A percentile compares a stretch with the other conserved stretches of the same genome.
Conservation (phyloP, 1,140 invertebrate species). For the Leucophenga varia region DNA sequence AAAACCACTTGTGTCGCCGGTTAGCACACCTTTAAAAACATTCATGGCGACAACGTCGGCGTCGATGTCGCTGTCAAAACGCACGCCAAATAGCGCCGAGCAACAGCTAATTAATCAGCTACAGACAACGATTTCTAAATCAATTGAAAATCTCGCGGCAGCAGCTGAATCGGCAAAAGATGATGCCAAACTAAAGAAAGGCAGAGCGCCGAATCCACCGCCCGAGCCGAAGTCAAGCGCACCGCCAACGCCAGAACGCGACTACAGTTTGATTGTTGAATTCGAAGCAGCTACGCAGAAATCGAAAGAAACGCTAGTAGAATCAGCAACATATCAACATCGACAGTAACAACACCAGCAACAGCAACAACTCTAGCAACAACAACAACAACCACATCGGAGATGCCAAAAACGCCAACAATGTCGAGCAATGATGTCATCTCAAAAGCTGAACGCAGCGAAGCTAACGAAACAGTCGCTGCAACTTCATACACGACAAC, state of each 20-base stretch:
- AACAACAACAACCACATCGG: no score
- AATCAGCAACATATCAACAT: no score
- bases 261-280: constrained; percentile 47
- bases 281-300: constrained; percentile 35
- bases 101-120: constrained; percentile 60
- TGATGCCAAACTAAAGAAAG: constrained; percentile 56
- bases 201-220: constrained; percentile 62
- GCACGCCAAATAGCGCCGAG: constrained; percentile 40
- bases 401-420: constrained; percentile 4
- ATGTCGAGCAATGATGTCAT: no score
- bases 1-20: constrained; percentile 60
- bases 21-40: constrained; percentile 8
- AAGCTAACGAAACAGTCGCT: constrained; percentile 1
- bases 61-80: constrained; percentile 28
- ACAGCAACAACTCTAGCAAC: not conserved
- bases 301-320: not conserved
- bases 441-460: no score
- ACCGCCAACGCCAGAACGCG: constrained; percentile 49
- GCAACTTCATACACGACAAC: not conserved
- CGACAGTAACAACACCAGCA: not conserved
- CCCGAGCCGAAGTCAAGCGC: constrained; percentile 42
- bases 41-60: constrained; percentile 13
- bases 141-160: constrained; percentile 32
- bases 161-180: constrained; percentile 30
- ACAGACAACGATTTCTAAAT: constrained; percentile 56